Base-by-base conservation (phyloP, 2,888 invertebrate species). In the Platyscelio sp. region DNA sequence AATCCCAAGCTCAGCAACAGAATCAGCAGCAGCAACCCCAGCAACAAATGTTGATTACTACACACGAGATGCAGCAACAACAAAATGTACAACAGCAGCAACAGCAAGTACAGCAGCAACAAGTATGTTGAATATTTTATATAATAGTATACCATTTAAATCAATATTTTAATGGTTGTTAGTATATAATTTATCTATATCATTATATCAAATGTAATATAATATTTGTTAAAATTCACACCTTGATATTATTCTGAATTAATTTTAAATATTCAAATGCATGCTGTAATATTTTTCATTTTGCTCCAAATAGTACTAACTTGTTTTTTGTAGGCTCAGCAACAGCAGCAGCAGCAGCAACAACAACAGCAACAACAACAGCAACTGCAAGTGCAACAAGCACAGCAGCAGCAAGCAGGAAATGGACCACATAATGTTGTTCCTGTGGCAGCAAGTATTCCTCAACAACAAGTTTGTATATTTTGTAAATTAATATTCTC, bases 391-490 rank as follows among this genome's bases (percentile, higher is more conserved):
- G 87, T 80, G 29, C 86, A 87, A 61, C 89, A 89, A 88, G 83
- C 90, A 86, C 90, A 90, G 61, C 90, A 90, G 20, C 92, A 92
- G 58, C 91, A 91, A 70, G 92, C 90, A 49, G 86, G 86, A 5
- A 91, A 90, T 87, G 92, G 91, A 67, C 92, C 89, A 3, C 93
- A 94, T 76, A 93, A 90, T 65, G 93, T 93, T 51, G 91, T 91
- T 56, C 91, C 92, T 87, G 94, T 94, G 84, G 93, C 94, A 81
- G 94, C 94, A 22, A 93, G 91, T 80, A 93, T 94, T 94, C 94
- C 92, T 89, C 94, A 92, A 88, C 94, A 89, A 92, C 93, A 93
- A 91, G 93, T 93, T 88, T 26, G 11, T 20, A 54, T 20, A 54
- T 20, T 54, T 3, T 54, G 24, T n/a, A 49, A 49, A 49, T 49